Evolutionary conservation across 2,113 vertebrate genomes (phyloP), one percentile per base, ranked within the genome.

Genomic region (Ictalurus punctatus): DNA sequence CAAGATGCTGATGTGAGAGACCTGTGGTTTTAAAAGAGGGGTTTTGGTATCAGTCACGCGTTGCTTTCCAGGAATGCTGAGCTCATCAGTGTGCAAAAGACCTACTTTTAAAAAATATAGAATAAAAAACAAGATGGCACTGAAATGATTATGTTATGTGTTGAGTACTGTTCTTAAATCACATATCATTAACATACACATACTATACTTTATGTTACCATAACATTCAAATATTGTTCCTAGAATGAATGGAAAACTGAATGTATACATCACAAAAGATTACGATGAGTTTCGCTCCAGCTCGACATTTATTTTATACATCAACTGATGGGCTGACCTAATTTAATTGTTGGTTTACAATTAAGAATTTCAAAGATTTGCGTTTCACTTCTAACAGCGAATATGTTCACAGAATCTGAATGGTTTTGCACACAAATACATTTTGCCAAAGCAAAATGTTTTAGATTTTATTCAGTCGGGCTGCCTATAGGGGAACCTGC

Each of bases 61-160:
- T 4, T 56, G 73, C 87, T 89, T 85, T 89, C 87, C 83, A 89
- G 73, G 87, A 89, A 85, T 30, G 27, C 25, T 7, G 17, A 63
- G 52, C 52, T 6, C 78, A 69, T 81, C 63, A 61, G 48, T 59
- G 19, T 56, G 54, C 48, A 80, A 54, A 80, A 54, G 48, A 7
- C 27, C 27, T 54, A 7, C 27, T 79, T 54, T 71, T 19, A 1
- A 44, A 9, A 74, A 23, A 44, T n/a, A 0, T 63, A 86, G 63
- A 54, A 52, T 17, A 78, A 54, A 1, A 14, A 27, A 25, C 4
- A 83, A 73, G n/a, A 40, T 21, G 44, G 23, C 61, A 56, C 65
- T 65, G 19, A 82, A 87, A 54, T 10, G 2, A 76, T 86, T 54
- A 73, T 21, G 12, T 16, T 30, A 40, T 3, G 34, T 40, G 10